Evolutionary conservation across 2,888 invertebrate genomes (phyloP), one percentile per base, ranked within the genome.

Genomic region (Andrena camellia): DNA sequence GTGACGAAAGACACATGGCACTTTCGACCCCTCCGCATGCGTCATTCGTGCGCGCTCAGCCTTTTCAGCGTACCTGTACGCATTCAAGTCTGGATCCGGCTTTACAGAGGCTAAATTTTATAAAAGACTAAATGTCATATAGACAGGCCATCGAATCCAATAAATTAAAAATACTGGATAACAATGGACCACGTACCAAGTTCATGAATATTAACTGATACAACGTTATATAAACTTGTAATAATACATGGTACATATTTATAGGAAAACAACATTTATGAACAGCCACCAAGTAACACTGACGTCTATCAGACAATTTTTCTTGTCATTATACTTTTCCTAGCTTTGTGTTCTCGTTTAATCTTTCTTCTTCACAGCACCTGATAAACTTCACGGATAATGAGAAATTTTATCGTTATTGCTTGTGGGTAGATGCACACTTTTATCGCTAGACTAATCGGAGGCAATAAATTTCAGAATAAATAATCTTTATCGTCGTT

Each of bases 381-480:
- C 75, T 68, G 68, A 68, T 67, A 75, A 57, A 26, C 23, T 57
- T 57, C 57, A 20, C 57, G 57, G 20, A 23, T 57, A 57, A 23
- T 57, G 10, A 26, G 57, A 57, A 20, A 26, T 57, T 57, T 57
- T 57, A 57, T 57, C 57, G 26, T 57, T 57, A 57, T 23, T 57
- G 10, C 8, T 57, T 26, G 57, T 26, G 20, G 17, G 42, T 20
- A 10, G 57, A 57, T 57, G 13, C 57, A 26, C 10, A 57, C 57
- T 57, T 23, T 57, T 26, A 57, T 57, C 23, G 57, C 26, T 26
- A 57, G 57, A 23, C 57, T 52, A 72, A 70, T 63, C 59, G 71
- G 13, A 54, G 59, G 66, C 69, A 68, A 74, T 70, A 73, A 79
- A 50, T 79, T 60, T 48, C 6, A 5, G 13, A 35, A n/a, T 48